These are phyloP conservation scores for Sinohyriopsis cumingii DNA, from an alignment of 2,888 invertebrate genomes.

Conservation along the genomic window DNA sequence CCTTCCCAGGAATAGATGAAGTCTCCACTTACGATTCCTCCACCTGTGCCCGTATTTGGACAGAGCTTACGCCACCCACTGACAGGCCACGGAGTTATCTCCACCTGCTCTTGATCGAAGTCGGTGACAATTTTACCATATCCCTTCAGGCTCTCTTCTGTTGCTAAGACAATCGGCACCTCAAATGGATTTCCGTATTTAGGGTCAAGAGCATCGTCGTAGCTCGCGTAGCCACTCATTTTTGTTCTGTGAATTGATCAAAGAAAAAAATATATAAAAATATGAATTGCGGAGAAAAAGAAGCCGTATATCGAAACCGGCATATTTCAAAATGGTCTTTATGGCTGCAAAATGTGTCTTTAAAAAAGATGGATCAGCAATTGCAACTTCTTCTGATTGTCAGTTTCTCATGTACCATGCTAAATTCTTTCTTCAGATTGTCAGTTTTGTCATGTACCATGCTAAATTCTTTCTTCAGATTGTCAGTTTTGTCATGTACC, in stretches of 20 bases:
- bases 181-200: conserved; percentile 41
- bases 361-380: no score
- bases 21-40: conserved; percentile 36
- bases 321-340: no score
- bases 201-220: conserved; percentile 37
- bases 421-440: no score
- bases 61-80: conserved; percentile 38
- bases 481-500: no score
- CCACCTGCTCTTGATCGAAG: conserved; percentile 39
- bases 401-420: no score
- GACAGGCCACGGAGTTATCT: conserved; percentile 49
- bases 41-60: conserved; percentile 34
- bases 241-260: background rate
- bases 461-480: no score
- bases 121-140: conserved; percentile 46
- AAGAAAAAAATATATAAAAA: no score
- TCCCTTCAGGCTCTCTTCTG: conserved; percentile 34
- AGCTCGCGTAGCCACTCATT: conserved; percentile 39
- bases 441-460: no score
- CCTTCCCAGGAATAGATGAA: conserved; percentile 42
- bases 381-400: no score
- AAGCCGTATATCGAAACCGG: background rate
- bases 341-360: no score
- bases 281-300: no score
- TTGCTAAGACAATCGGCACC: conserved; percentile 41